These are phyloP conservation scores for Scortum barcoo DNA, from an alignment of 2,113 vertebrate species.

Conservation along the genomic window DNA sequence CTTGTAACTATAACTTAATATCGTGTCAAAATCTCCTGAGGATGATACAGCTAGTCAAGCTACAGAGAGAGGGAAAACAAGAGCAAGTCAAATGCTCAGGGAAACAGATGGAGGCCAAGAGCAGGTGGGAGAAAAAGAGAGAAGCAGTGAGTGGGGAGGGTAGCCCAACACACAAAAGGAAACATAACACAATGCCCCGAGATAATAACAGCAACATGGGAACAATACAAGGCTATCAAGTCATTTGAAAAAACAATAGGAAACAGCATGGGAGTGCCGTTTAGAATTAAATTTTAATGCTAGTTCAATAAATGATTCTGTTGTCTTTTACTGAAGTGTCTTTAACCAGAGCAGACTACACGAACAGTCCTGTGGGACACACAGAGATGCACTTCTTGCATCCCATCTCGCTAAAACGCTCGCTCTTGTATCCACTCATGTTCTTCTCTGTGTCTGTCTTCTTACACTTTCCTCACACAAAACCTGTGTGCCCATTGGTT, in stretches of 20 bases:
- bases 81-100: conserved; percentile 62
- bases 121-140: conserved; percentile 46
- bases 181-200: conserved; percentile 83
- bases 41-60: conserved; percentile 89
- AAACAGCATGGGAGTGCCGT: conserved; percentile 84
- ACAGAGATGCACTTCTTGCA: conserved; percentile 55
- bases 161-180: conserved; percentile 63
- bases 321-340: conserved; percentile 77
- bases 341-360: conserved; percentile 65
- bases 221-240: conserved; percentile 88
- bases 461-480: conserved; percentile 1
- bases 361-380: conserved; percentile 63
- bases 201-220: conserved; percentile 87
- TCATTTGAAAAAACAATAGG: conserved; percentile 90
- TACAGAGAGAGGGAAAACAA: conserved; percentile 71
- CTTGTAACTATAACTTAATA: conserved; percentile 95
- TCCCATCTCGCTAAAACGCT: conserved; percentile 42
- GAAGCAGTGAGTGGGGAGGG: conserved; percentile 21
- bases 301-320: conserved; percentile 81
- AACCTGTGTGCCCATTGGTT: conserved; percentile 10
- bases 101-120: conserved; percentile 66
- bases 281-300: conserved; percentile 88
- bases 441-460: conserved; percentile 21
- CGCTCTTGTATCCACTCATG: conserved; percentile 23
- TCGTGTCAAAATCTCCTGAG: conserved; percentile 91